These are phyloP conservation scores for Anthopleura xanthogrammica DNA, from an alignment of 92 coral and sea anemone species.

Conservation along the genomic window DNA sequence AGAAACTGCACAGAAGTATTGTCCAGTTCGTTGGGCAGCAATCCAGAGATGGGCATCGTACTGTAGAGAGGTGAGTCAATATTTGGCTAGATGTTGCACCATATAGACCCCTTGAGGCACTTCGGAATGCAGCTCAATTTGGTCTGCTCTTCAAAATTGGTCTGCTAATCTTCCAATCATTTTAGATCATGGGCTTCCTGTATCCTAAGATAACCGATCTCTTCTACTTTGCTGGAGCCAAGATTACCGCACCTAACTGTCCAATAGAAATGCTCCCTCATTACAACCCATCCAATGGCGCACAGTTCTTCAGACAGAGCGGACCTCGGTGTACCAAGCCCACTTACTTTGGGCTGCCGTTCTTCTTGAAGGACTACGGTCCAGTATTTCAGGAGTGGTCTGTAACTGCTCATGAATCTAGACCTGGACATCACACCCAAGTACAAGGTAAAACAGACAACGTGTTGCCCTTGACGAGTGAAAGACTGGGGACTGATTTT, in stretches of 20 bases:
- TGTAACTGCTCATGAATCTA: constrained; percentile 87
- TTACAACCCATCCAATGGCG: constrained; percentile 90
- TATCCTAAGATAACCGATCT: constrained; percentile 71
- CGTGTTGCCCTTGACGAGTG: too few relatives aligned
- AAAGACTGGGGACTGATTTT: too few relatives aligned
- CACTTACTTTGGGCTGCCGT: constrained; percentile 78
- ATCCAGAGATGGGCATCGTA: constrained; percentile 76
- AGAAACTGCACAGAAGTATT: constrained; percentile 59
- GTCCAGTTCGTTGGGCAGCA: constrained; percentile 94
- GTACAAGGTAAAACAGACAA: constrained; percentile 63
- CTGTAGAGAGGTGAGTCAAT: constrained; percentile 38
- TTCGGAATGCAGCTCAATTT: too few relatives aligned
- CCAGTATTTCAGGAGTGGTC: constrained; percentile 99
- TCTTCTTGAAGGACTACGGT: constrained; percentile 78
- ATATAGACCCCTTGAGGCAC: too few relatives aligned
- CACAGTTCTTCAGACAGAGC: constrained; percentile 82
- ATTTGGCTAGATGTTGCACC: too few relatives aligned
- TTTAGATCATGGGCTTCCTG: constrained; percentile 68
- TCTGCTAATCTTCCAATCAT: neutral
- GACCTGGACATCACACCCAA: constrained; percentile 97
- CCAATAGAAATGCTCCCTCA: constrained; percentile 85
- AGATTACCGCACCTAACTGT: constrained; percentile 80
- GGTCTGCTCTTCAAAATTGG: neutral
- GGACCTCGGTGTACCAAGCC: constrained; percentile 61
- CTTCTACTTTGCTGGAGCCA: constrained; percentile 83